These are phyloP conservation scores for Daboia siamensis DNA, from an alignment of 2,113 vertebrate species.

Conservation along the genomic window DNA sequence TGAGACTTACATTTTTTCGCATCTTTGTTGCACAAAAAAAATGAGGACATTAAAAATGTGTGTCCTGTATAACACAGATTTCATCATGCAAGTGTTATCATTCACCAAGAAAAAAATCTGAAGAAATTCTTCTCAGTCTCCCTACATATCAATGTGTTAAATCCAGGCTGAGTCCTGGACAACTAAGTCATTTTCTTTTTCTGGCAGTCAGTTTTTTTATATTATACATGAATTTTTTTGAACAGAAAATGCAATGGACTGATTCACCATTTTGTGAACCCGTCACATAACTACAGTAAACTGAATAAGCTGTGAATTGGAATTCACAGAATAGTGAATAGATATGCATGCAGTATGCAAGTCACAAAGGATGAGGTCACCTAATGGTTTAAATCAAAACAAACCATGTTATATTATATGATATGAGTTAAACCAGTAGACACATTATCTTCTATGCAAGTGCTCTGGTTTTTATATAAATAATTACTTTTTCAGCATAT, in stretches of 20 bases:
- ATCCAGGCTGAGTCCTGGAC: no score
- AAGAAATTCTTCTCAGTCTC: neutral
- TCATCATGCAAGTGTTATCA: neutral
- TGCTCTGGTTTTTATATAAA: neutral
- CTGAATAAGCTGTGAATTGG: neutral
- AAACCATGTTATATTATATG: neutral
- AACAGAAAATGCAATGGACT: neutral
- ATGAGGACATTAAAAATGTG: constrained; percentile 21
- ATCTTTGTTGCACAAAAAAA: constrained; percentile 3
- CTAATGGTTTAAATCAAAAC: neutral
- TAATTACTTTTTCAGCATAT: neutral
- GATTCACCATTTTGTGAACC: neutral
- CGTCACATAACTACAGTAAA: neutral
- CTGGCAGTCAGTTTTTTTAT: no score
- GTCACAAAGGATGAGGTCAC: neutral
- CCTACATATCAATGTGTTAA: neutral
- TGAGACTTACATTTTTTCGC: constrained; percentile 36
- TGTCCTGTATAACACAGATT: neutral
- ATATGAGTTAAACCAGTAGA: neutral
- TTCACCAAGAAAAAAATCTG: neutral
- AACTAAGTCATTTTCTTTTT: neutral
- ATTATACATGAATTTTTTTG: neutral
- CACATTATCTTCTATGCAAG: neutral
- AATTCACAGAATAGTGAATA: neutral
- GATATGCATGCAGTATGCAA: neutral